Conservation (phyloP, 2,888 invertebrate species). For the Philonicus albiceps region DNA sequence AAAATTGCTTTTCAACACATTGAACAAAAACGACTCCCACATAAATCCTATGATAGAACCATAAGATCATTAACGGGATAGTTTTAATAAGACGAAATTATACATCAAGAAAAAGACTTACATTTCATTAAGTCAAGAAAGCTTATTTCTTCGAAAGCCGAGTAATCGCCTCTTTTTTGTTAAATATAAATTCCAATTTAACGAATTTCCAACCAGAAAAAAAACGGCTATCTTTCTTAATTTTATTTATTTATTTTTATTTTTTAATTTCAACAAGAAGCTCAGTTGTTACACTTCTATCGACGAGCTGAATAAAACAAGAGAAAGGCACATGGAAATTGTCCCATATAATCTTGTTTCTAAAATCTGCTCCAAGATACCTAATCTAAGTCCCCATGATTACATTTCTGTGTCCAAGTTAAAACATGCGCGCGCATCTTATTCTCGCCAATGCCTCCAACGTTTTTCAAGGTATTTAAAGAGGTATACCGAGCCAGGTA, state of each 20-base stretch:
- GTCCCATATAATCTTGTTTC: slow-evolving; percentile 23
- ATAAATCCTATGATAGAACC: background rate
- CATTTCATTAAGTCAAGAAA: background rate
- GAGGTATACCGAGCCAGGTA: slow-evolving; percentile 1
- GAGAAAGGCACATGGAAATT: background rate
- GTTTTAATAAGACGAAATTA: background rate
- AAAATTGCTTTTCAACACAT: background rate
- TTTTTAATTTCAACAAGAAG: background rate
- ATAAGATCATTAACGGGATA: background rate
- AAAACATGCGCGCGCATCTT: slow-evolving; percentile 31
- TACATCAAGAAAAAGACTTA: background rate
- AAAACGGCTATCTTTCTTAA: background rate
- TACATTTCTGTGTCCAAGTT: slow-evolving; percentile 28
- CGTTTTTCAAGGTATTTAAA: slow-evolving; percentile 10
- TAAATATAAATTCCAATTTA: background rate
- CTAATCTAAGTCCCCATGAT: slow-evolving; percentile 16
- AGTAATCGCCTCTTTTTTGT: background rate
- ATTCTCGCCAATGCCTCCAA: background rate
- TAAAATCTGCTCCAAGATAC: slow-evolving; percentile 13
- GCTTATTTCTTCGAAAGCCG: background rate
- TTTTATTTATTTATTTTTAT: background rate
- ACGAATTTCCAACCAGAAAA: background rate
- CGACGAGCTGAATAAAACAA: background rate
- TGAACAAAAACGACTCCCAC: background rate
- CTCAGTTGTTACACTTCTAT: background rate